phyloP scores from a whole-genome alignment of 2,888 invertebrate species.

The Rhagonycha lutea region DNA sequence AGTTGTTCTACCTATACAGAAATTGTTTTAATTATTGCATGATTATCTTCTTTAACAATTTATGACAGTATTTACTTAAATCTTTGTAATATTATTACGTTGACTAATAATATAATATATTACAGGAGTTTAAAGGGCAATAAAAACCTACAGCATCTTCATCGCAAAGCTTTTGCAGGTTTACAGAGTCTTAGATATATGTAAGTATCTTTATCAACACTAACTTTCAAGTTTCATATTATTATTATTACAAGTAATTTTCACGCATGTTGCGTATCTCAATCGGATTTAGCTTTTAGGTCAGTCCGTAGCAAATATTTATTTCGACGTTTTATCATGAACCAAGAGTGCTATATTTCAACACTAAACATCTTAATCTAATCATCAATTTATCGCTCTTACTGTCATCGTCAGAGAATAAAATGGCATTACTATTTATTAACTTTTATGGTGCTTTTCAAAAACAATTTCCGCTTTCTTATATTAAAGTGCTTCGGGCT shows the following conservation, averaged over 20 bases:
- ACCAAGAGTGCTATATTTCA: not conserved
- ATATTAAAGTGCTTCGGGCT: not conserved
- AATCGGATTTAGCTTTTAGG: not conserved
- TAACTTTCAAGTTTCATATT: not conserved
- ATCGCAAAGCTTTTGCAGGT: constrained; percentile 71
- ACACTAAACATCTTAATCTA: not conserved
- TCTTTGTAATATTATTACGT: not conserved
- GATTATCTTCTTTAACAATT: not conserved
- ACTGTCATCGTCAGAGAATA: not conserved
- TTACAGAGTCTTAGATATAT: constrained; percentile 69
- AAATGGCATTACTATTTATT: not conserved
- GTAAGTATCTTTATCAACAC: constrained; percentile 58
- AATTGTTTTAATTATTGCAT: not conserved
- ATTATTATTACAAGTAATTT: not conserved
- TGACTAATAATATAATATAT: constrained; percentile 25
- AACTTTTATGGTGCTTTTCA: not conserved
- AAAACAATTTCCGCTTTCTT: not conserved
- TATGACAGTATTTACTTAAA: not conserved
- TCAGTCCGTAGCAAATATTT: not conserved
- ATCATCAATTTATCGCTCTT: not conserved
- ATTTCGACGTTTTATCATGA: not conserved
- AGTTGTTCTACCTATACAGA: not conserved
- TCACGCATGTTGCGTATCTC: not conserved
- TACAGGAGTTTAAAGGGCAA: constrained; percentile 78
- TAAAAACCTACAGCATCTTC: constrained; percentile 62